Evolutionary conservation across 2,888 invertebrate genomes (phyloP).

Genomic region (Hypena proboscidalis): DNA sequence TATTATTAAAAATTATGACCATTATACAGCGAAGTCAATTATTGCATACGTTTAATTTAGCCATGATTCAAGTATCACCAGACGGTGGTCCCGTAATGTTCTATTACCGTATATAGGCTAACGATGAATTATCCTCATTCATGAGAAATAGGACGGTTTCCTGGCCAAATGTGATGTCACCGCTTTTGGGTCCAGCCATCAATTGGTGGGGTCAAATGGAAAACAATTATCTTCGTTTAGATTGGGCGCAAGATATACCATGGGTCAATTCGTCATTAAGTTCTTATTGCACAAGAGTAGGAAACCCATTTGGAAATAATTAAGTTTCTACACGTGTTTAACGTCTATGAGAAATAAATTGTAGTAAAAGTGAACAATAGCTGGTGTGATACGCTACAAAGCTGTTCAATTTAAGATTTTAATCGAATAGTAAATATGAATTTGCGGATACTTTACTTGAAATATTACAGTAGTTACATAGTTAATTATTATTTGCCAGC

Average conservation of each 20-base stretch:
- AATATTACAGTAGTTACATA: too few relatives aligned
- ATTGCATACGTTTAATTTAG: too few relatives aligned
- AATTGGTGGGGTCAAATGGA: constrained; percentile 28
- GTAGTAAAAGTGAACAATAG: background rate
- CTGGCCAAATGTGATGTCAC: constrained; percentile 14
- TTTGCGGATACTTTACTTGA: too few relatives aligned
- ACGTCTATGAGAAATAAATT: background rate
- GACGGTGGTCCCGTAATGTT: constrained; percentile 8
- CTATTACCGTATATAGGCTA: constrained; percentile 10
- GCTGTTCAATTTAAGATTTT: too few relatives aligned
- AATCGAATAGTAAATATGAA: too few relatives aligned
- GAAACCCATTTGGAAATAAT: background rate
- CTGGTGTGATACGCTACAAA: background rate
- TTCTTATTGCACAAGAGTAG: background rate
- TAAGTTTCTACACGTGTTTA: too few relatives aligned
- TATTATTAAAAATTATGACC: too few relatives aligned
- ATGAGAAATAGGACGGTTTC: background rate
- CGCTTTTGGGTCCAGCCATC: constrained; percentile 4
- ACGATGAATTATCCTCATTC: constrained; percentile 15
- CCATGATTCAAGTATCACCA: too few relatives aligned
- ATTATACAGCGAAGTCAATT: too few relatives aligned
- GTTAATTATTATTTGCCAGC: too few relatives aligned
- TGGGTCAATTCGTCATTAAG: background rate
- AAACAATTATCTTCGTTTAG: constrained; percentile 19
- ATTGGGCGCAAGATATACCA: background rate